A percentile compares a stretch with the other conserved stretches of the same genome.
Evolutionary conservation across 2,797 vertebrate species (phyloP).

Genomic region (Iguana delicatissima): DNA sequence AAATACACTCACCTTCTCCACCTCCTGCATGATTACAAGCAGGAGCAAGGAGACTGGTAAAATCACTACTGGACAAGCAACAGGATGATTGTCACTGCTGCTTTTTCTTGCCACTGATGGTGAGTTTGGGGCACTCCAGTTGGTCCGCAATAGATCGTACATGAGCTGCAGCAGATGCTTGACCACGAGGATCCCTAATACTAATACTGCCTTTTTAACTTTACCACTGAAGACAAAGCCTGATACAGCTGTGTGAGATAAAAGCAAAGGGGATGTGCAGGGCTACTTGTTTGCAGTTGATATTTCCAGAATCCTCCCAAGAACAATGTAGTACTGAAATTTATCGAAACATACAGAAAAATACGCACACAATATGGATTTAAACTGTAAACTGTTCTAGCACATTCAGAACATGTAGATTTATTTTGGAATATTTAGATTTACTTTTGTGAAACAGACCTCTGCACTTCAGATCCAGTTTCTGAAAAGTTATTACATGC

Average conservation of each 20-base stretch:
- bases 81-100: not conserved
- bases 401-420: not conserved
- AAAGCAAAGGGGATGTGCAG: not conserved
- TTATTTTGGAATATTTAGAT: not conserved
- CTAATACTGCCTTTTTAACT: not conserved
- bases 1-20: not conserved
- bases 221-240: not conserved
- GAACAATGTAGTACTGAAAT: not conserved
- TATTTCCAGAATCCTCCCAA: not conserved
- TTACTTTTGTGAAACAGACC: not conserved
- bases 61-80: not conserved
- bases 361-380: not conserved
- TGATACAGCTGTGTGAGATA: not conserved
- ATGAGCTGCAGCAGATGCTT: not conserved
- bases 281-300: not conserved
- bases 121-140: not conserved
- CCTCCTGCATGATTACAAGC: not conserved
- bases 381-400: not conserved
- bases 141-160: too few species aligned
- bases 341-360: not conserved
- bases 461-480: not conserved
- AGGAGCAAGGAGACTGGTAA: not conserved
- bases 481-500: constrained; percentile 17
- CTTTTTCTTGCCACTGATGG: not conserved
- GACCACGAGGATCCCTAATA: not conserved